These are phyloP conservation scores for Notospermus geniculatus DNA, from an alignment of 1,140 invertebrate species.

Conservation along the genomic window DNA sequence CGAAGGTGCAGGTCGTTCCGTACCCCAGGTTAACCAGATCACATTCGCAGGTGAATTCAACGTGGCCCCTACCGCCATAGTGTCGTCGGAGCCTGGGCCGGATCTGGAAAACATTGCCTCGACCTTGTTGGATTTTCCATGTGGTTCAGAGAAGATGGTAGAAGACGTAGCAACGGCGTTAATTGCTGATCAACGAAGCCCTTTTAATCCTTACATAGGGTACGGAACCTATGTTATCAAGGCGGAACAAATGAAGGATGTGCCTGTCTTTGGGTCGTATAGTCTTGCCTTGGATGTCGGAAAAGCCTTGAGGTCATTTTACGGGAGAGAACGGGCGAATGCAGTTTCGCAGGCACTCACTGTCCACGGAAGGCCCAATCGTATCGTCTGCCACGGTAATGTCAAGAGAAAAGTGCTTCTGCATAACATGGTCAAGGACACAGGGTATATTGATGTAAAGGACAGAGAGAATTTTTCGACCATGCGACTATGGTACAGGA, in stretches of 20 bases:
- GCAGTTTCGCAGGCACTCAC: not conserved
- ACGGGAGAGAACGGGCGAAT: not conserved
- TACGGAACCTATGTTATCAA: slow-evolving; percentile 5
- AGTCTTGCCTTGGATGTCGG: slow-evolving; percentile 1
- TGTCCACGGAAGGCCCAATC: not conserved
- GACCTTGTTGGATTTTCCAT: not conserved
- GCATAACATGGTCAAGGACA: not conserved
- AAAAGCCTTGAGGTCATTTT: not conserved
- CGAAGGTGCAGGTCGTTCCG: not conserved
- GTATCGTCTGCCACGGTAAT: not conserved
- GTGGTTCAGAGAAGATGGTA: slow-evolving; percentile 1
- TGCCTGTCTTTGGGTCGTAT: not conserved
- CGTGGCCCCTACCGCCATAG: not conserved
- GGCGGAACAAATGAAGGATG: not conserved
- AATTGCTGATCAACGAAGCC: not conserved
- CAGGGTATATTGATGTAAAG: not conserved
- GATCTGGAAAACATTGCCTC: not conserved
- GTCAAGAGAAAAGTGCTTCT: not conserved
- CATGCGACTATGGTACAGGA: slow-evolving; percentile 5
- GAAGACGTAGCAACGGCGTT: not conserved
- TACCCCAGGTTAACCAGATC: slow-evolving; percentile 2
- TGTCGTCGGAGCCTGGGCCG: not conserved
- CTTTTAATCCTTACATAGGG: not conserved
- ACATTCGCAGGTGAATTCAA: not conserved
- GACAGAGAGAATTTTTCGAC: not conserved